A percentile compares a stretch with the other conserved stretches of the same genome.
Evolutionary conservation across 2,888 invertebrate species (phyloP).

Genomic region (Papilio elwesi): DNA sequence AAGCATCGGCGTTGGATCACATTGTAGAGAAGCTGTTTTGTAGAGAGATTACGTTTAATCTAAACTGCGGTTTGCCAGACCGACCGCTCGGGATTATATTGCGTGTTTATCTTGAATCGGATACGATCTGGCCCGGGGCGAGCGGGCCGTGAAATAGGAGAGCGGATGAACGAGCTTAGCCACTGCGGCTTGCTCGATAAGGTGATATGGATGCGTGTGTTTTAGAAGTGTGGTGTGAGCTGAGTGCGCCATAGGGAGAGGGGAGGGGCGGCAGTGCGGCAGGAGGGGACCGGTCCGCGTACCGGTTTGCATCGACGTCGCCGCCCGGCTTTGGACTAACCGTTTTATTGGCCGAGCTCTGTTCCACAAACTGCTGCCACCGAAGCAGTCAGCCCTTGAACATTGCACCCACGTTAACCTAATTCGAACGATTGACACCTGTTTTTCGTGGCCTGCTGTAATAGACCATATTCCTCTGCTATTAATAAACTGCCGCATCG

Average conservation of each 20-base stretch:
- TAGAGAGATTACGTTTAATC: slow-evolving; percentile 47
- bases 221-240: slow-evolving; percentile 66
- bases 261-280: slow-evolving; percentile 64
- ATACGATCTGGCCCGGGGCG: slow-evolving; percentile 64
- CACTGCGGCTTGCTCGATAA: slow-evolving; percentile 72
- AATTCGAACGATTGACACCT: slow-evolving; percentile 48
- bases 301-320: slow-evolving; percentile 79
- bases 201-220: slow-evolving; percentile 79
- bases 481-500: slow-evolving; percentile 34
- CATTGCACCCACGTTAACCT: slow-evolving; percentile 53
- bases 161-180: slow-evolving; percentile 72
- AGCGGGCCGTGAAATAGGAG: slow-evolving; percentile 73
- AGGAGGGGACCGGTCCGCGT: slow-evolving; percentile 71
- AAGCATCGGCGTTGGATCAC: slow-evolving; percentile 35
- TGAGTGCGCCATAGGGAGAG: slow-evolving; percentile 43
- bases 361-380: slow-evolving; percentile 78
- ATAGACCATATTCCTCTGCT: slow-evolving; percentile 44
- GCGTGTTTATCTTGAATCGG: slow-evolving; percentile 68
- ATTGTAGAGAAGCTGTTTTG: slow-evolving; percentile 31
- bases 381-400: slow-evolving; percentile 57
- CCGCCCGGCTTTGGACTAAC: slow-evolving; percentile 73
- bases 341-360: slow-evolving; percentile 81
- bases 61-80: slow-evolving; percentile 72
- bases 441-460: slow-evolving; percentile 45
- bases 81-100: slow-evolving; percentile 64